Evolutionary conservation across 1,140 invertebrate species (phyloP).

Genomic region (Papilio polytes): DNA sequence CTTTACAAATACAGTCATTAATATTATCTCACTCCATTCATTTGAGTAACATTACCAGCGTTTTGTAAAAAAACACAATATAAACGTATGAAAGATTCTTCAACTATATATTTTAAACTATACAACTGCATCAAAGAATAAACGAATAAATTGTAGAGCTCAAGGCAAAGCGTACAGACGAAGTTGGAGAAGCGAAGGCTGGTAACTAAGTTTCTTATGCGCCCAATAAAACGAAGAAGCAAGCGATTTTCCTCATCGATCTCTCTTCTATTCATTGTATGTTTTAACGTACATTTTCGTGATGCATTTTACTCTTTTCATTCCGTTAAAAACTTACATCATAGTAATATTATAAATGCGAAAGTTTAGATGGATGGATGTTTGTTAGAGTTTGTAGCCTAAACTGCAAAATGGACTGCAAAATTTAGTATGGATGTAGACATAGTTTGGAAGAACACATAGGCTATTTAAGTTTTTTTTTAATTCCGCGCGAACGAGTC

Average conservation of each 20-base stretch:
- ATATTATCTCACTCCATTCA: neutral
- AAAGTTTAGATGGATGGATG: too few relatives aligned
- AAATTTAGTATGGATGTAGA: too few relatives aligned
- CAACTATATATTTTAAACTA: neutral
- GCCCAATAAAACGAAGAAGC: slow-evolving; percentile 22
- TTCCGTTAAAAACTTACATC: neutral
- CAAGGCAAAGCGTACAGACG: slow-evolving; percentile 3
- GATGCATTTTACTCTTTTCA: neutral
- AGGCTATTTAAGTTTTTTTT: too few relatives aligned
- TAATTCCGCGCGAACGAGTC: too few relatives aligned
- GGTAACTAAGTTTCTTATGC: slow-evolving; percentile 26
- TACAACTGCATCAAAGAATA: neutral
- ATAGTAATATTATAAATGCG: neutral
- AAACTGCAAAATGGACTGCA: too few relatives aligned
- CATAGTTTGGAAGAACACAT: too few relatives aligned
- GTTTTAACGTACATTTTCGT: neutral
- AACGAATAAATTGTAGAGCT: slow-evolving; percentile 3
- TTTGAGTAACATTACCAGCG: neutral
- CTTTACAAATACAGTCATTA: too few relatives aligned
- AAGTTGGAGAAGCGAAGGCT: slow-evolving; percentile 21
- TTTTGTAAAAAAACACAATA: neutral
- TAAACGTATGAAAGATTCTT: neutral
- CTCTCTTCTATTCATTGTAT: slow-evolving; percentile 9
- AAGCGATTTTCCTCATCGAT: slow-evolving; percentile 15
- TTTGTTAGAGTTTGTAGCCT: too few relatives aligned